Evolutionary conservation across 2,888 invertebrate species (phyloP).

Genomic region (Apamea crenata): DNA sequence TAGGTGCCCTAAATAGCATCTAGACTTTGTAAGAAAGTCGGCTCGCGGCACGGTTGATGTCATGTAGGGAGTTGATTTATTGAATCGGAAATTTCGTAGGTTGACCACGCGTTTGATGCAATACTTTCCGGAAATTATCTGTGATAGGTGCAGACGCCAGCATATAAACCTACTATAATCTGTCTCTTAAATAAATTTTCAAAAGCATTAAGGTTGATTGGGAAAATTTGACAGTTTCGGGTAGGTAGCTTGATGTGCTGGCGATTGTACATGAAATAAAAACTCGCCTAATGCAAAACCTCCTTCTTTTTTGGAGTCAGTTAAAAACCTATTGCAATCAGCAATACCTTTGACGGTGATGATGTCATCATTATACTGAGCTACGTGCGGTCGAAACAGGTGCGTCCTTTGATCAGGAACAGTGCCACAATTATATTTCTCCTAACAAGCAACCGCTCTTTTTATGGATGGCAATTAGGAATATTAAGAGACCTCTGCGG

Average conservation of each 20-base stretch:
- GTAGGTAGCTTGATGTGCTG: too few relatives aligned
- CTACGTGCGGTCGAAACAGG: too few relatives aligned
- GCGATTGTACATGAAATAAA: not conserved
- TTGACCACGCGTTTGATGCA: slow-evolving; percentile 9
- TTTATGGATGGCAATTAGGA: not conserved
- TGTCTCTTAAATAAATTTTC: too few relatives aligned
- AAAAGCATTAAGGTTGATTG: too few relatives aligned
- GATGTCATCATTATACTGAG: not conserved
- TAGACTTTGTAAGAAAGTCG: slow-evolving; percentile 61
- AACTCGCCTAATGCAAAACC: not conserved
- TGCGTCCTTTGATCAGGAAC: too few relatives aligned
- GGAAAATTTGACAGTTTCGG: too few relatives aligned
- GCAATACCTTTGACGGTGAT: not conserved
- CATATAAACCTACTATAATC: too few relatives aligned
- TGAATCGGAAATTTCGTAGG: slow-evolving; percentile 39
- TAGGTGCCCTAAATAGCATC: slow-evolving; percentile 51
- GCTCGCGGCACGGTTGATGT: slow-evolving; percentile 59
- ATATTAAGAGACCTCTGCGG: not conserved
- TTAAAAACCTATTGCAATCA: not conserved
- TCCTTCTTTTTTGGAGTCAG: not conserved
- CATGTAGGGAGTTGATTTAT: slow-evolving; percentile 41
- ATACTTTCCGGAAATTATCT: too few relatives aligned
- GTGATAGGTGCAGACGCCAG: too few relatives aligned
- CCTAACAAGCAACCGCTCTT: not conserved
- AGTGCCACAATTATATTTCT: not conserved